Conservation (phyloP, 2,888 invertebrate genomes). For the Drosophila greeni region DNA sequence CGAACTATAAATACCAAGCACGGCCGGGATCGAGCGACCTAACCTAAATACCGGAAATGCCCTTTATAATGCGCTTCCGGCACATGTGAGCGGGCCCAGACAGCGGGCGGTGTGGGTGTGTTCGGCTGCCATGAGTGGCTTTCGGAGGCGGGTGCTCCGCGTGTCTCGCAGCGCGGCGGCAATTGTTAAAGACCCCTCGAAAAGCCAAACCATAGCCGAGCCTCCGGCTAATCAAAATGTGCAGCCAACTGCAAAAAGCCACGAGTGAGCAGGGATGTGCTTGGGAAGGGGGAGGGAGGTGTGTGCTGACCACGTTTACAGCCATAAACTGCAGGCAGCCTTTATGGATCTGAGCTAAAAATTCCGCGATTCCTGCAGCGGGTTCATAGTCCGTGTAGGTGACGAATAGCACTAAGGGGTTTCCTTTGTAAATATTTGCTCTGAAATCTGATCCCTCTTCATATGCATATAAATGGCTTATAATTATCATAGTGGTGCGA, state of each 20-base stretch:
- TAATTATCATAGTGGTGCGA: not conserved
- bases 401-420: not conserved
- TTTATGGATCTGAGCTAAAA: not conserved
- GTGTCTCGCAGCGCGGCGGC: conserved; percentile 34
- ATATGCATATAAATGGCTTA: too few relatives aligned
- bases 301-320: not conserved
- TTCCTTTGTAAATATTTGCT: not conserved
- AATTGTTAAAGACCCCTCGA: conserved; percentile 56
- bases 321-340: conserved; percentile 13
- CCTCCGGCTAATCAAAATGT: conserved; percentile 69
- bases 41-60: conserved; percentile 71
- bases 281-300: not conserved
- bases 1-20: conserved; percentile 52
- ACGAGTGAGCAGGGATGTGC: conserved; percentile 6
- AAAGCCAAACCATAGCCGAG: conserved; percentile 41
- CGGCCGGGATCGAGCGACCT: conserved; percentile 22
- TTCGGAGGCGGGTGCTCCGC: not conserved
- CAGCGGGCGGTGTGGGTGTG: conserved; percentile 14
- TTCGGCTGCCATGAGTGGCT: conserved; percentile 14
- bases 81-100: conserved; percentile 57
- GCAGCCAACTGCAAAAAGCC: conserved; percentile 65
- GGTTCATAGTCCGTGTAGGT: not conserved
- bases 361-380: not conserved
- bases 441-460: fast-evolving
- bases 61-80: conserved; percentile 73